phyloP scores from a whole-genome alignment of 1,140 invertebrate species.

The Rhopalosiphum maidis region DNA sequence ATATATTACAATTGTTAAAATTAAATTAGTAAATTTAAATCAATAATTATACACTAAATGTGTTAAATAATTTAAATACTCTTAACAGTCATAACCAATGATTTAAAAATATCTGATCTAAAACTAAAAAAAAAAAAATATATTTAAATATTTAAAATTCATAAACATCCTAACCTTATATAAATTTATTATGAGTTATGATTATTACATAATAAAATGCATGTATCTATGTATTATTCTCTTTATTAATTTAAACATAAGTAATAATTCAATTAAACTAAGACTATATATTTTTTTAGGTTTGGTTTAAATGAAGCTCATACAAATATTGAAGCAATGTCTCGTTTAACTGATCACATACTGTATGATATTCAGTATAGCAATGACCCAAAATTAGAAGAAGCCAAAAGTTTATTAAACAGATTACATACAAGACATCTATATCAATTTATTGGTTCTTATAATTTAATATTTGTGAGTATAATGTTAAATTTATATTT shows the following conservation, averaged over 20 bases:
- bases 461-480: constrained; percentile 56
- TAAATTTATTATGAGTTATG: neutral
- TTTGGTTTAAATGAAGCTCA: constrained; percentile 58
- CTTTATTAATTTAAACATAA: too few species aligned
- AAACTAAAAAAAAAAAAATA: neutral
- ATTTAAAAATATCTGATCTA: too few species aligned
- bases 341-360: constrained; percentile 59
- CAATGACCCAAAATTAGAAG: constrained; percentile 43
- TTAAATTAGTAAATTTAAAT: too few species aligned
- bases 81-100: too few species aligned
- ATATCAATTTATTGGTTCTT: constrained; percentile 56
- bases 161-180: neutral
- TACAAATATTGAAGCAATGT: constrained; percentile 56
- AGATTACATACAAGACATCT: constrained; percentile 53
- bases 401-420: constrained; percentile 56
- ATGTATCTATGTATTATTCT: neutral
- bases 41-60: too few species aligned
- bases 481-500: neutral
- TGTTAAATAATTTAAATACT: too few species aligned
- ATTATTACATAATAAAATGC: neutral
- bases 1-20: too few species aligned
- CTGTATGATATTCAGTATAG: constrained; percentile 57
- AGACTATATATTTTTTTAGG: constrained; percentile 17
- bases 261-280: neutral
- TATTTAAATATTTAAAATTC: neutral